Evolutionary conservation across 2,888 invertebrate species (phyloP).

Genomic region (Phalera bucephala): DNA sequence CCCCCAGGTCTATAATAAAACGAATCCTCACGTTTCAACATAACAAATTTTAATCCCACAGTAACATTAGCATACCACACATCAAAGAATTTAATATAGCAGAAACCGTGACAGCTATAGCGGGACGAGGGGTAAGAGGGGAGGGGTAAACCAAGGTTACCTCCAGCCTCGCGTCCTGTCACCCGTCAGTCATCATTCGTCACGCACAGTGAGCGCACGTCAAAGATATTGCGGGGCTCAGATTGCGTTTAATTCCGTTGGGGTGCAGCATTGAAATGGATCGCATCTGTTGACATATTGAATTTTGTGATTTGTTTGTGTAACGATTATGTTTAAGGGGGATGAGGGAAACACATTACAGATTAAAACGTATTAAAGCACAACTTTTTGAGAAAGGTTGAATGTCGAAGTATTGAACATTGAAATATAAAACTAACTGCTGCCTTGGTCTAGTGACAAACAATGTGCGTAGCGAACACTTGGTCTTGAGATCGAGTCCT

Average conservation of each 20-base stretch:
- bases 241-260: slow-evolving; percentile 50
- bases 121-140: slow-evolving; percentile 13
- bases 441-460: too few species aligned
- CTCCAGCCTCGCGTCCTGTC: slow-evolving; percentile 44
- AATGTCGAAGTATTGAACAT: too few species aligned
- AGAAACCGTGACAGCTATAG: slow-evolving; percentile 32
- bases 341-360: too few species aligned
- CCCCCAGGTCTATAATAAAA: too few species aligned
- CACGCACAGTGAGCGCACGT: slow-evolving; percentile 59
- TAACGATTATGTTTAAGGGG: background rate
- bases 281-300: slow-evolving; percentile 28
- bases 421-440: too few species aligned
- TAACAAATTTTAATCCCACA: slow-evolving; percentile 26
- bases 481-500: too few species aligned
- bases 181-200: slow-evolving; percentile 72
- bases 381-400: too few species aligned
- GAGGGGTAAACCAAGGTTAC: slow-evolving; percentile 41
- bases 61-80: slow-evolving; percentile 32
- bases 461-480: too few species aligned
- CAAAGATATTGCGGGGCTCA: slow-evolving; percentile 53
- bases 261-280: slow-evolving; percentile 47
- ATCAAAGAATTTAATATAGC: slow-evolving; percentile 54
- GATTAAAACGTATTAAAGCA: too few species aligned
- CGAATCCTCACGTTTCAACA: background rate
- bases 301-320: slow-evolving; percentile 33